Evolutionary conservation across 2,797 vertebrate genomes (phyloP), one percentile per base, ranked within the genome.

Genomic region (Argyrosomus regius): DNA sequence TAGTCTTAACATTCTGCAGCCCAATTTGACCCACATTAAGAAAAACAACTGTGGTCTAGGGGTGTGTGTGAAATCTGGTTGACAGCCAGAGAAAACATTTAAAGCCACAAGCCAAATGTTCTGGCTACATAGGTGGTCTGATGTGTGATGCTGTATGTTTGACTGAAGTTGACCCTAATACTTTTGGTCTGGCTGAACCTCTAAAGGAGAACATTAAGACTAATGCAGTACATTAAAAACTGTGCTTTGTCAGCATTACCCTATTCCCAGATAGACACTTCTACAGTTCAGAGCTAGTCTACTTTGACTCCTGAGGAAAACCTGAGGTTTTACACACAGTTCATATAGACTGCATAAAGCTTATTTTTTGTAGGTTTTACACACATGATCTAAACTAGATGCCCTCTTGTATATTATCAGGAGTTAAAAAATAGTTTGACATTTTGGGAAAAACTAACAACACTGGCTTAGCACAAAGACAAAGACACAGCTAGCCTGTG

Each of bases 91-190:
- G 75, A 78, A 93, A 95, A 94, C 91, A 94, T 75, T 84, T 81
- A 79, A 91, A 93, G 64, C 88, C 86, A 88, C 80, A 82, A 87
- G 74, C 82, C 87, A 78, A 93, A 92, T 86, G 82, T 79, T 87
- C 90, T 77, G 69, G 68, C 93, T 91, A 60, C 88, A 74, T 92
- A 85, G 95, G 93, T 96, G 95, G 95, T 94, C 94, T 83, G 75
- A 70, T 61, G 81, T 84, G 87, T 62, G 35, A 54, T 12, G 63
- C 73, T 75, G 64, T 53, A 53, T 72, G 41, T 85, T 74, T 54
- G 77, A 85, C 84, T 85, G 67, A 72, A 64, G 77, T 66, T 83
- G 82, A 90, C 83, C 80, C 67, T 89, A 67, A 89, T 87, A 77
- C 64, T 76, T 91, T 87, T 82, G 88, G 85, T 91, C 81, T 87